Percentiles rank a stretch among this genome's conserved stretches.
phyloP scores from a whole-genome alignment of 2,797 vertebrate genomes.

The Crenuchus spilurus region DNA sequence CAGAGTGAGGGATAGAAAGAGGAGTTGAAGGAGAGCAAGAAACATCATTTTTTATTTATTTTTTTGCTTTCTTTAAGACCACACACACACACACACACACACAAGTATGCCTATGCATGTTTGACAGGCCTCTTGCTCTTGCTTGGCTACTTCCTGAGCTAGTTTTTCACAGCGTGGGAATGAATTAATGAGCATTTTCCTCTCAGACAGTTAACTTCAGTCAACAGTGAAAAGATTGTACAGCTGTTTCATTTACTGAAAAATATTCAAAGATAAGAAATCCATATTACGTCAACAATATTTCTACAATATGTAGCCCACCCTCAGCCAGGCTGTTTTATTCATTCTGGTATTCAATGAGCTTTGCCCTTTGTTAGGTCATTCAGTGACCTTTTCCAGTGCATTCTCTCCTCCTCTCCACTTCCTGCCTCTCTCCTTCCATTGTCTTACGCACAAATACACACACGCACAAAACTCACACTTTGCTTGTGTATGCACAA shows the following conservation, averaged over 20 bases:
- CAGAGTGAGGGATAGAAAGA: slow-evolving; percentile 31
- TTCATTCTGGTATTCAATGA: slow-evolving; percentile 60
- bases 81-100: neutral
- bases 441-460: neutral
- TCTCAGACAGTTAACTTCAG: neutral
- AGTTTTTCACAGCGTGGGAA: neutral
- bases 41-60: neutral
- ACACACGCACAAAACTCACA: neutral
- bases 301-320: neutral
- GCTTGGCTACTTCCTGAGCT: neutral
- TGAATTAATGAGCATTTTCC: neutral
- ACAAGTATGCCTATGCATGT: neutral
- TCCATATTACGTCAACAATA: neutral
- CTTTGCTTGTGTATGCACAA: neutral
- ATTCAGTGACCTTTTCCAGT: slow-evolving; percentile 71
- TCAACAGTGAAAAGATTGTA: neutral
- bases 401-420: slow-evolving; percentile 49
- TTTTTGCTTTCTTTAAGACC: neutral
- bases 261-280: neutral
- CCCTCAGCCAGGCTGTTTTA: slow-evolving; percentile 13
- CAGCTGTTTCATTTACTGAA: neutral
- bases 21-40: slow-evolving; percentile 19
- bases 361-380: slow-evolving; percentile 62
- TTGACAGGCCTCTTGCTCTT: neutral
- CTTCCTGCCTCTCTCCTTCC: slow-evolving; percentile 53